A percentile compares a stretch with the other conserved stretches of the same genome.
Evolutionary conservation across 92 coral and sea anemone species (phyloP).

Genomic region (Palythoa grandiflora): DNA sequence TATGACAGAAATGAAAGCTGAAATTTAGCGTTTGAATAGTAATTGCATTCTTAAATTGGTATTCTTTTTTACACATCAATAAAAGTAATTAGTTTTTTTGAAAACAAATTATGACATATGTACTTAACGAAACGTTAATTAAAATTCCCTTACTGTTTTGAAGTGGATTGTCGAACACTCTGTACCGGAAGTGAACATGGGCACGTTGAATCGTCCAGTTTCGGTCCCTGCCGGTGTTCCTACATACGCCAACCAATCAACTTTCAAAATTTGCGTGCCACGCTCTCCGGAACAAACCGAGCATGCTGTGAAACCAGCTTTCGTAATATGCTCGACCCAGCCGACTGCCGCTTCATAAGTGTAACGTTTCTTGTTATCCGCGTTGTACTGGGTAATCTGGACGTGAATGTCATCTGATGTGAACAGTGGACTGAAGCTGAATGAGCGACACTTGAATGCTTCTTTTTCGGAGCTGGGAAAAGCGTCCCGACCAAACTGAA

Average conservation of each 20-base stretch:
- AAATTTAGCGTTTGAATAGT: too few relatives aligned
- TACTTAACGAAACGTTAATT: neutral
- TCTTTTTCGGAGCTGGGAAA: conserved; percentile 61
- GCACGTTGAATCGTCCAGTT: conserved; percentile 62
- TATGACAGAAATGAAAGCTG: too few relatives aligned
- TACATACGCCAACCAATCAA: conserved; percentile 79
- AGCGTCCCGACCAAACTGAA: conserved; percentile 68
- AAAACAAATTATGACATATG: too few relatives aligned
- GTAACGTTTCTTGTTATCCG: conserved; percentile 55
- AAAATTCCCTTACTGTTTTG: conserved; percentile 42
- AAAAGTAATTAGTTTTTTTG: too few relatives aligned
- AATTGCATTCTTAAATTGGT: too few relatives aligned
- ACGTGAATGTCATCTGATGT: conserved; percentile 65
- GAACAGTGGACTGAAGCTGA: conserved; percentile 60
- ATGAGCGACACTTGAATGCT: conserved; percentile 53
- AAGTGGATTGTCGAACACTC: conserved; percentile 55
- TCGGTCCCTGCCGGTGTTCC: conserved; percentile 65
- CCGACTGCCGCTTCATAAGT: conserved; percentile 85
- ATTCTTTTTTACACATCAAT: too few relatives aligned
- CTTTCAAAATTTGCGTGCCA: conserved; percentile 63
- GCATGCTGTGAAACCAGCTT: conserved; percentile 70
- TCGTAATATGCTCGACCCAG: conserved; percentile 78
- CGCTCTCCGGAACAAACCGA: conserved; percentile 78
- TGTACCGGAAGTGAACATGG: conserved; percentile 70
- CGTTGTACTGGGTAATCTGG: conserved; percentile 71